phyloP scores from a whole-genome alignment of 2,888 invertebrate species.

The Coremacera marginata region DNA sequence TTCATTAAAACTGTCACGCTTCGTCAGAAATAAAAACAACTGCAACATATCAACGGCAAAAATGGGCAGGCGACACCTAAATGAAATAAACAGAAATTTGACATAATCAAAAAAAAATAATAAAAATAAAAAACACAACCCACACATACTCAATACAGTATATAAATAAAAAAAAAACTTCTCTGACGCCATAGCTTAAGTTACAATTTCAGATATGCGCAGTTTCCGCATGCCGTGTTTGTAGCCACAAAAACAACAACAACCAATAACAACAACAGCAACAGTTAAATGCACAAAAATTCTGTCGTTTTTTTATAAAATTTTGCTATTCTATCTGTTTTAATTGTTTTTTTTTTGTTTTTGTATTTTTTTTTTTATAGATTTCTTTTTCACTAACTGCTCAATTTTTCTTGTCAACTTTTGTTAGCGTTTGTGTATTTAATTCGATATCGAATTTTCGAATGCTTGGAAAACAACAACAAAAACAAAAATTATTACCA shows the following conservation, averaged over 20 bases:
- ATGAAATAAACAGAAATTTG: constrained; percentile 28
- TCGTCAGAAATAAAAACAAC: constrained; percentile 38
- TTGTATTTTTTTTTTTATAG: constrained; percentile 30
- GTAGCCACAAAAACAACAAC: background rate
- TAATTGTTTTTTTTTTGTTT: constrained; percentile 13
- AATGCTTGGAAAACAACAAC: constrained; percentile 1
- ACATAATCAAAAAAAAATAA: background rate
- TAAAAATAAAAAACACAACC: background rate
- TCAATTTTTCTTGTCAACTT: constrained; percentile 40
- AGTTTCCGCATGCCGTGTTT: background rate
- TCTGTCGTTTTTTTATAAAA: background rate
- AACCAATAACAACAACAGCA: background rate
- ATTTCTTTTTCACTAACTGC: too few relatives aligned
- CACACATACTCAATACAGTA: background rate
- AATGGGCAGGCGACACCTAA: background rate
- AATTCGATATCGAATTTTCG: constrained; percentile 8
- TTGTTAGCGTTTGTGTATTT: background rate
- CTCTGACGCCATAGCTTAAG: constrained; percentile 22
- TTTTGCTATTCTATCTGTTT: background rate
- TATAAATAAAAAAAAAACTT: constrained; percentile 30
- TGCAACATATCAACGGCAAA: background rate
- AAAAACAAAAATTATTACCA: background rate
- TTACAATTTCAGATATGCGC: constrained; percentile 16
- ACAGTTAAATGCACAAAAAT: background rate
- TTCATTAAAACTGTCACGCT: constrained; percentile 28